phyloP scores from a whole-genome alignment of 2,797 vertebrate species.

The Enteromius radiatus region DNA sequence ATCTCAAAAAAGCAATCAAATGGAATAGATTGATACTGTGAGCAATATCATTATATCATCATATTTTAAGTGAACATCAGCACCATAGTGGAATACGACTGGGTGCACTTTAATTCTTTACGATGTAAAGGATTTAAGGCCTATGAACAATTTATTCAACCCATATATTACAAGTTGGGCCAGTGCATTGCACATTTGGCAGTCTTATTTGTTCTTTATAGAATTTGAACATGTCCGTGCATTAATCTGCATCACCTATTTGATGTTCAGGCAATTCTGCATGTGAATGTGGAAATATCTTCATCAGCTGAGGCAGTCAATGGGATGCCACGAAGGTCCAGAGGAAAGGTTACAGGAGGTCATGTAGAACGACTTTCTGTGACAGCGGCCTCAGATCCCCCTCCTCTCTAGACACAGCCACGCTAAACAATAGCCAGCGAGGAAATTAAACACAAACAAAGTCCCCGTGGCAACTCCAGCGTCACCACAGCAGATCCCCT shows the following conservation, averaged over 20 bases:
- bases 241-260: background rate
- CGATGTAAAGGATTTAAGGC: slow-evolving; percentile 19
- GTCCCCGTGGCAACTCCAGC: slow-evolving; percentile 52
- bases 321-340: slow-evolving; percentile 67
- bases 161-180: slow-evolving; percentile 26
- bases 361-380: slow-evolving; percentile 76
- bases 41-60: slow-evolving; percentile 75
- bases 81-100: slow-evolving; percentile 67
- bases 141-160: slow-evolving; percentile 3
- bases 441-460: slow-evolving; percentile 65
- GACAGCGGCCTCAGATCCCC: slow-evolving; percentile 80
- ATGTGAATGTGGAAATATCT: slow-evolving; percentile 71
- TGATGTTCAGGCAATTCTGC: slow-evolving; percentile 2
- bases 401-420: slow-evolving; percentile 69
- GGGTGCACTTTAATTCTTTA: slow-evolving; percentile 58
- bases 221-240: background rate
- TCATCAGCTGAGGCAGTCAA: slow-evolving; percentile 70
- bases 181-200: background rate
- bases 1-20: slow-evolving; percentile 75
- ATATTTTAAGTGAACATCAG: slow-evolving; percentile 71
- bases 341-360: slow-evolving; percentile 74
- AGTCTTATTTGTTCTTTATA: slow-evolving; percentile 14
- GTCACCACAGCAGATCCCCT: slow-evolving; percentile 36
- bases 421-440: slow-evolving; percentile 78
- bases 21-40: slow-evolving; percentile 80